Base-by-base conservation (phyloP, 2,888 invertebrate genomes). In the Tenthredo amoena region DNA sequence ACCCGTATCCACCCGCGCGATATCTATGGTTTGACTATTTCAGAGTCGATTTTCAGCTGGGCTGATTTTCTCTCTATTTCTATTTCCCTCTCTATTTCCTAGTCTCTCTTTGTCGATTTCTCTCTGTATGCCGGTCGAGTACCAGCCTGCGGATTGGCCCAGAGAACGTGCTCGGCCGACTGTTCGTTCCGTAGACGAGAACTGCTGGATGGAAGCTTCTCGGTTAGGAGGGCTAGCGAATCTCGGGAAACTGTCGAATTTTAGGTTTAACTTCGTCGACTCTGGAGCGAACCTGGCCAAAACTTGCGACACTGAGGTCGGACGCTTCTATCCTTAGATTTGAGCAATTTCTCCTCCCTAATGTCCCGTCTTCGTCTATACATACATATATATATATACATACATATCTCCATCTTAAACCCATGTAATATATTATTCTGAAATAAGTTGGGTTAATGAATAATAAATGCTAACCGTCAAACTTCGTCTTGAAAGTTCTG, bases 231-330 rank as follows among this genome's bases (percentile, higher is more conserved):
- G 81, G 37, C 62, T 37, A 58, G 31, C 47, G 81, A 62, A 81
- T 81, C 81, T 81, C 81, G 40, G 81, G 68, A 83, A 83, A 83
- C 68, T 83, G 83, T 65, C 83, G 83, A 83, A 83, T 83, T 83
- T 83, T 71, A 34, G 68, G 83, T 71, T 50, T 34, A 83, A 65
- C 83, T 83, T 68, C 83, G 68, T 68, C 68, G 68, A 18, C 31
- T 71, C n/a, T n/a, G 47, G 47, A 50, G 37, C 40, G 43, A 77
- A 77, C 55, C 62, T 81, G 34, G 40, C 58, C 62, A 62, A 81
- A 83, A 83, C 83, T 43, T 40, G 18, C 68, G 47, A 62, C 62
- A 62, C 40, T 65, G 65, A 62, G 62, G 62, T 81, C 37, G 65
- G 34, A 81, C 43, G 62, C 81, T 65, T 40, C 62, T 37, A 62